phyloP scores from a whole-genome alignment of 2,113 vertebrate species.

The Stomatorhinus ivindoensis region DNA sequence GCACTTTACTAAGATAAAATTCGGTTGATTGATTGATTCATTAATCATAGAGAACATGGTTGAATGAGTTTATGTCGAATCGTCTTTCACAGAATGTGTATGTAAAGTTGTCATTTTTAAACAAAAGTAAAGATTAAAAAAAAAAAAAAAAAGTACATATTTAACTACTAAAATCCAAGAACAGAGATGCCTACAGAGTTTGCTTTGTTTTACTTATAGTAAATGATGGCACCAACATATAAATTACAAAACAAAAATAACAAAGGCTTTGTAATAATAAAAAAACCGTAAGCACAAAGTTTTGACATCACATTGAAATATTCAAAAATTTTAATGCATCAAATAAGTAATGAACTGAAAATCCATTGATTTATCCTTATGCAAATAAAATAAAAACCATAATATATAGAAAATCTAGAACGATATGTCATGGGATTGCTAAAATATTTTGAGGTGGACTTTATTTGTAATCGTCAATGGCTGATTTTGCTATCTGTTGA shows the following conservation, averaged over 20 bases:
- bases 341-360: neutral
- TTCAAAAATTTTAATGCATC: neutral
- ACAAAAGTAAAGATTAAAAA: neutral
- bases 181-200: neutral
- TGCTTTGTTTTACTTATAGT: neutral
- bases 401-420: slow-evolving; percentile 3
- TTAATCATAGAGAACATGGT: neutral
- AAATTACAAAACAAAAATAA: neutral
- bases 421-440: slow-evolving; percentile 7
- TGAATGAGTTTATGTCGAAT: neutral
- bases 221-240: neutral
- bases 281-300: neutral
- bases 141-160: neutral
- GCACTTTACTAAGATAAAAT: neutral
- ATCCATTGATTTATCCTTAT: neutral
- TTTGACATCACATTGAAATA: neutral
- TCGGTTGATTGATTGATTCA: neutral
- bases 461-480: slow-evolving; percentile 17
- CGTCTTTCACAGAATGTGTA: neutral
- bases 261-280: neutral
- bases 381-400: neutral
- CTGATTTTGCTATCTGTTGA: neutral
- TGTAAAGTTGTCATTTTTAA: neutral
- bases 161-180: neutral
- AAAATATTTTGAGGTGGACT: slow-evolving; percentile 9